phyloP scores from a whole-genome alignment of 2,888 invertebrate species.

The Drosophila pseudotalamancana region DNA sequence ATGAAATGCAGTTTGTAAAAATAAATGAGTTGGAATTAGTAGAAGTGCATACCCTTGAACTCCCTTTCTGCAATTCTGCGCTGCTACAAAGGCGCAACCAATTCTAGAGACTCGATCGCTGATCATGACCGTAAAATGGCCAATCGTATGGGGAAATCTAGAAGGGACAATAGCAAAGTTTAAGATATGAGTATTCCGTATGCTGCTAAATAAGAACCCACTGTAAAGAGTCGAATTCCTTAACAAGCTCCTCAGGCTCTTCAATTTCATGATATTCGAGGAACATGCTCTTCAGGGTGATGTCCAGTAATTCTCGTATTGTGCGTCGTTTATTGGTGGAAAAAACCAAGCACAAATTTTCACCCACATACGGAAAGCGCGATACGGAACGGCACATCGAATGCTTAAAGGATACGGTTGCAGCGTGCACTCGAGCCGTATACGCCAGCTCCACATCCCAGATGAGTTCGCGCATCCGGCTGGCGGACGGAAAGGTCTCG shows the following conservation, averaged over 20 bases:
- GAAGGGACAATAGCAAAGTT: not conserved
- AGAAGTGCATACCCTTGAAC: constrained; percentile 12
- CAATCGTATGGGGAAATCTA: constrained; percentile 9
- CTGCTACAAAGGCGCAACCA: constrained; percentile 48
- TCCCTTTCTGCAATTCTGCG: constrained; percentile 16
- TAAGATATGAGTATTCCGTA: too few relatives aligned
- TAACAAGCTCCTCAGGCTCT: constrained; percentile 19
- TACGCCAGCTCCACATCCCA: constrained; percentile 66
- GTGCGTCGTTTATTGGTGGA: not conserved
- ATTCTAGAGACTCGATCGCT: constrained; percentile 62
- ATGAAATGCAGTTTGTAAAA: not conserved
- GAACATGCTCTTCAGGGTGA: constrained; percentile 36
- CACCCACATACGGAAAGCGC: constrained; percentile 51
- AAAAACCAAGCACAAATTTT: constrained; percentile 27
- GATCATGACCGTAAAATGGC: constrained; percentile 37
- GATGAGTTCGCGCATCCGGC: constrained; percentile 57
- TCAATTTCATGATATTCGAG: not conserved
- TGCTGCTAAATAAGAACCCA: too few relatives aligned
- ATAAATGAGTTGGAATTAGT: too few relatives aligned
- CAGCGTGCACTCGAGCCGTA: constrained; percentile 44
- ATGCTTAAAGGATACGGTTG: constrained; percentile 49
- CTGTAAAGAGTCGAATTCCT: constrained; percentile 12
- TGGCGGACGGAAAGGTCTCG: constrained; percentile 27
- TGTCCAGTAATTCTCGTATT: not conserved
- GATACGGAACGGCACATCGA: constrained; percentile 41